phyloP scores from a whole-genome alignment of 2,113 vertebrate genomes.

The Hippocampus zosterae region DNA sequence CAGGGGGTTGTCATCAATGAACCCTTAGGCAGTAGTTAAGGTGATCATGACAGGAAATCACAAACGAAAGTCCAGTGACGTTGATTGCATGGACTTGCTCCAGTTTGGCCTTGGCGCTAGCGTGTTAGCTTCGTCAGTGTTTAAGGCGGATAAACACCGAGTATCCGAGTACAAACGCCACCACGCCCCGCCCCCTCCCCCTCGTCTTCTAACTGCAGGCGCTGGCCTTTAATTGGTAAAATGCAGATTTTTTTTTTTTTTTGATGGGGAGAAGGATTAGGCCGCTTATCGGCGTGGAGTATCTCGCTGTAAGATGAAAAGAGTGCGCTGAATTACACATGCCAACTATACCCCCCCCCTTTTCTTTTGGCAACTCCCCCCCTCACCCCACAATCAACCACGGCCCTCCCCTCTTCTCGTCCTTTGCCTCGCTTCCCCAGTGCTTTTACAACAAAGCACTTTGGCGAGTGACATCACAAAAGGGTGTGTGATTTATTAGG shows the following conservation, averaged over 20 bases:
- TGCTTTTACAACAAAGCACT: constrained; percentile 81
- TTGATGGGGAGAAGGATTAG: constrained; percentile 97
- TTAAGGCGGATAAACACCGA: constrained; percentile 85
- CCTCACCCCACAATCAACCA: constrained; percentile 14
- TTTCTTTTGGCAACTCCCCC: constrained; percentile 1
- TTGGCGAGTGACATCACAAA: constrained; percentile 91
- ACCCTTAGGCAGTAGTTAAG: neutral
- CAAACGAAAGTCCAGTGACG: too few relatives aligned
- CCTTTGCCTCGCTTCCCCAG: neutral
- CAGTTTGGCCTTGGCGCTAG: constrained; percentile 39
- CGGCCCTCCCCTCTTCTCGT: neutral
- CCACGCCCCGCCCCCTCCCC: neutral
- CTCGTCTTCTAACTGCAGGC: constrained; percentile 81
- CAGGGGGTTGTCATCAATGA: neutral
- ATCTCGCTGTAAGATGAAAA: constrained; percentile 99
- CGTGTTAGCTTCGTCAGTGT: constrained; percentile 78
- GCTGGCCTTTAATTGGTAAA: constrained; percentile 97
- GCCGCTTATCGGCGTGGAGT: constrained; percentile 91
- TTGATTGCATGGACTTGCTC: neutral
- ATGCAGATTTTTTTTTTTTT: constrained; percentile 85
- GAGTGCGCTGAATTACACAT: constrained; percentile 91
- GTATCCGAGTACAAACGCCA: neutral
- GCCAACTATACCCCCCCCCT: constrained; percentile 72
- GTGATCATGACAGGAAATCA: too few relatives aligned
- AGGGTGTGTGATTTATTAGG: constrained; percentile 98